These are phyloP conservation scores for Heliconius ethilla DNA, from an alignment of 2,888 invertebrate genomes.

Conservation along the genomic window DNA sequence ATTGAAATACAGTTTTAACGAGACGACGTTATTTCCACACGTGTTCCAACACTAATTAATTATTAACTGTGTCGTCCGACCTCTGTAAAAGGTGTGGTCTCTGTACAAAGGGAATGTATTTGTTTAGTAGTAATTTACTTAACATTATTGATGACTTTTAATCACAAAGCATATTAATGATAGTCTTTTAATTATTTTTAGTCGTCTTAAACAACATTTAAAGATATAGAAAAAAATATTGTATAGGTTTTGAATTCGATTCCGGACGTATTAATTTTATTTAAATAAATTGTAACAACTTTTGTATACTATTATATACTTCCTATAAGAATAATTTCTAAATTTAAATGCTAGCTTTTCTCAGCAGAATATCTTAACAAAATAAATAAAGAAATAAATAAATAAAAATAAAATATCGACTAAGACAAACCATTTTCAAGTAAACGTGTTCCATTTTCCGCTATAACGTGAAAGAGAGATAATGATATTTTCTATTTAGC, in stretches of 20 bases:
- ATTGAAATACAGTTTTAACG: conserved; percentile 19
- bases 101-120: background rate
- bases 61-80: conserved; percentile 24
- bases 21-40: conserved; percentile 17
- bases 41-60: conserved; percentile 25
- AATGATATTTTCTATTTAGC: conserved; percentile 5
- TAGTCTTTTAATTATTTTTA: no score
- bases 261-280: no score
- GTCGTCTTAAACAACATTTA: no score
- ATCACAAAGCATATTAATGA: background rate
- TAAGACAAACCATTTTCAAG: background rate
- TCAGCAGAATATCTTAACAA: background rate
- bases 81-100: background rate
- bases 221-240: no score
- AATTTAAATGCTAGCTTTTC: no score
- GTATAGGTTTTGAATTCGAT: no score
- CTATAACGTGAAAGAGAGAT: background rate
- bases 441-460: background rate
- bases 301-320: no score
- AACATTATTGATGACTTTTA: background rate
- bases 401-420: background rate
- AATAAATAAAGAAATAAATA: no score
- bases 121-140: background rate
- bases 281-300: no score
- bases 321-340: no score